Conservation (phyloP, 2,888 invertebrate genomes). For the Pomacea canaliculata region DNA sequence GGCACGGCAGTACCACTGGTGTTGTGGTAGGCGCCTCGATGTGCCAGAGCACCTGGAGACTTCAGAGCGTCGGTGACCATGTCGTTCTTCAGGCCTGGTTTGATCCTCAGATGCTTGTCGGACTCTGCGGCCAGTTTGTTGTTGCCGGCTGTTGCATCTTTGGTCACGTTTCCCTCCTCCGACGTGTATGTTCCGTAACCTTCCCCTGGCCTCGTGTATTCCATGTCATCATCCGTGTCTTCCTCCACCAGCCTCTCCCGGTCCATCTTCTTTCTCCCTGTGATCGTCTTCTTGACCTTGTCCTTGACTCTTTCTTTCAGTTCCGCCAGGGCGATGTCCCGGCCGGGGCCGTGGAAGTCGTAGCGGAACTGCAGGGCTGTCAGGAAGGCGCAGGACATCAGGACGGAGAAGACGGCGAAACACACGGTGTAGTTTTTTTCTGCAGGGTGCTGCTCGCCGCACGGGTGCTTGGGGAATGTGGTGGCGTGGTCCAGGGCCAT, state of each 20-base stretch:
- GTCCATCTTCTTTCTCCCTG: conserved; percentile 50
- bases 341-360: conserved; percentile 56
- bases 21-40: conserved; percentile 12
- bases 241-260: conserved; percentile 51
- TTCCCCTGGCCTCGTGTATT: background rate
- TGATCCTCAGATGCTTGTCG: conserved; percentile 73
- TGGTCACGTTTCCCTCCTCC: background rate
- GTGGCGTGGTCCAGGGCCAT: conserved; percentile 90
- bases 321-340: conserved; percentile 54
- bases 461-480: conserved; percentile 93
- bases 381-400: conserved; percentile 95
- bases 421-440: conserved; percentile 99
- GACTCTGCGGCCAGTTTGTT: conserved; percentile 23
- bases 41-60: conserved; percentile 40
- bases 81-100: conserved; percentile 50
- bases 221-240: conserved; percentile 48
- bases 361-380: conserved; percentile 88
- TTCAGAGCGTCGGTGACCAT: conserved; percentile 61
- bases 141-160: background rate
- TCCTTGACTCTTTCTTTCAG: conserved; percentile 59
- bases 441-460: conserved; percentile 82
- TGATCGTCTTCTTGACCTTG: conserved; percentile 50
- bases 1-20: conserved; percentile 17
- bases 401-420: conserved; percentile 95
- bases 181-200: background rate